Evolutionary conservation across 2,888 invertebrate genomes (phyloP).

Genomic region (Drosophila cognata): DNA sequence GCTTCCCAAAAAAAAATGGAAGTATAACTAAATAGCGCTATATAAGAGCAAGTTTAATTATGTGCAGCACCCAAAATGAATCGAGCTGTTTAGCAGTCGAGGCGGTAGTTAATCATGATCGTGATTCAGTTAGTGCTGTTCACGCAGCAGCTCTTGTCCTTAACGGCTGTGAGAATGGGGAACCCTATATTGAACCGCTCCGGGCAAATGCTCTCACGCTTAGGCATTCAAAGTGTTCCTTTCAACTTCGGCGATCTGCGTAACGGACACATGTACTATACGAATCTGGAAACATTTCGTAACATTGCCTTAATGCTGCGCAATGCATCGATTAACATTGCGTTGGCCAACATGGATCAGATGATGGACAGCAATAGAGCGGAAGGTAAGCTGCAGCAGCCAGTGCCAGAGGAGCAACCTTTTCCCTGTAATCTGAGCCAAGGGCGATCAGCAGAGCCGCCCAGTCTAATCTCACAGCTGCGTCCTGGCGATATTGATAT

Average conservation of each 20-base stretch:
- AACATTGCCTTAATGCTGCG: constrained; percentile 41
- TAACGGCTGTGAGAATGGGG: constrained; percentile 12
- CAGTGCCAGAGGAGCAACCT: constrained; percentile 64
- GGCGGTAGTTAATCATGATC: background rate
- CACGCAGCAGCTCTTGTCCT: constrained; percentile 4
- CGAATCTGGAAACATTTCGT: constrained; percentile 60
- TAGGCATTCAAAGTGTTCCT: constrained; percentile 36
- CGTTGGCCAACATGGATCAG: constrained; percentile 19
- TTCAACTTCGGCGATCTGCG: constrained; percentile 28
- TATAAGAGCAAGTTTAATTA: constrained; percentile 15
- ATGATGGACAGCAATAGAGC: constrained; percentile 35
- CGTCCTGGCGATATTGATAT: constrained; percentile 88
- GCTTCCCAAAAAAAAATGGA: background rate
- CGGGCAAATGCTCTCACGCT: constrained; percentile 11
- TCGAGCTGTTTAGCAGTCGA: background rate
- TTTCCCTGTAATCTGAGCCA: constrained; percentile 27
- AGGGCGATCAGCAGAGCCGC: constrained; percentile 65
- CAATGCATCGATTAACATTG: constrained; percentile 27
- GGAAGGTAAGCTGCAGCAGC: constrained; percentile 76
- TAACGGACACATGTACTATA: constrained; percentile 57
- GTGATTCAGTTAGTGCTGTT: background rate
- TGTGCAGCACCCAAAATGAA: background rate
- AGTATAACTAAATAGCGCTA: constrained; percentile 3
- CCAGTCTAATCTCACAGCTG: constrained; percentile 86
- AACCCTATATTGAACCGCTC: constrained; percentile 17